phyloP scores from a whole-genome alignment of 2,797 vertebrate genomes.

The Hephaestus fuliginosus region DNA sequence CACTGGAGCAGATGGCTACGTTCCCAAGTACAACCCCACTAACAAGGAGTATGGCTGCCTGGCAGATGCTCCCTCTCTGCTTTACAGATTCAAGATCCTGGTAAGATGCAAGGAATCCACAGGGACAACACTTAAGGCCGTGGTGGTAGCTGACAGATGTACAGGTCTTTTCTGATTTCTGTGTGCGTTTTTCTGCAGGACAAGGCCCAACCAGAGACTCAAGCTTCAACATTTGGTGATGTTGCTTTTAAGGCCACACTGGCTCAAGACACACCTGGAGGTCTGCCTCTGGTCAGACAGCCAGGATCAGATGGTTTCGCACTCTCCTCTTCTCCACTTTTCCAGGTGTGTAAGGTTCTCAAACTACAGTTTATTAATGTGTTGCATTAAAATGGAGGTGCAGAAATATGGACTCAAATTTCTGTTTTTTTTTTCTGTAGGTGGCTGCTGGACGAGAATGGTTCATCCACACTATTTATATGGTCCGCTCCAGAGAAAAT shows the following conservation, averaged over 20 bases:
- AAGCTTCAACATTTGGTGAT: conserved; percentile 84
- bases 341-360: conserved; percentile 80
- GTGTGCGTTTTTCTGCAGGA: conserved; percentile 81
- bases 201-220: conserved; percentile 90
- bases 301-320: conserved; percentile 87
- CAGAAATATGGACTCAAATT: neutral
- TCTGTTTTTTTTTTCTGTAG: conserved; percentile 66
- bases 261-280: conserved; percentile 83
- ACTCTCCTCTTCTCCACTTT: conserved; percentile 86
- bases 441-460: conserved; percentile 88
- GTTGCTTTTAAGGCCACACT: conserved; percentile 84
- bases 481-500: conserved; percentile 83
- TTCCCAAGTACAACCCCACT: conserved; percentile 89
- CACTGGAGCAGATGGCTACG: conserved; percentile 86
- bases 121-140: too few species aligned
- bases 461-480: conserved; percentile 89
- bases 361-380: neutral
- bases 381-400: too few species aligned
- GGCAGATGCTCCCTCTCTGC: conserved; percentile 85
- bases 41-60: conserved; percentile 86
- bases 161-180: neutral
- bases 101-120: conserved; percentile 64
- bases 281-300: conserved; percentile 81
- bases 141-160: neutral
- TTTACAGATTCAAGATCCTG: conserved; percentile 89